Base-by-base conservation (phyloP, 2,888 invertebrate species). In the Steromphala cineraria region DNA sequence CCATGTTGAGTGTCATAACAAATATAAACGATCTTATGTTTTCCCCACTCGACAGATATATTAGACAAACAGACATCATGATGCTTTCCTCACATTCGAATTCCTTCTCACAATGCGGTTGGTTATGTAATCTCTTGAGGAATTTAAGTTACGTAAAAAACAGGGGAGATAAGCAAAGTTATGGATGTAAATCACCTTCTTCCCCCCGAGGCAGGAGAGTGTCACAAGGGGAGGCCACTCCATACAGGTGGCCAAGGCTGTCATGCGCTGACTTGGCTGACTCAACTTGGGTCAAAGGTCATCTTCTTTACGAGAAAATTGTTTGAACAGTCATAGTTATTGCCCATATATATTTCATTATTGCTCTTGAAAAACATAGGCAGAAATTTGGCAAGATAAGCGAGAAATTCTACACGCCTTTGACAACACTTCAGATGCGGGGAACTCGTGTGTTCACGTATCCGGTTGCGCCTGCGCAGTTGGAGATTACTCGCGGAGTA, bases 291-390 rank as follows among this genome's bases (percentile, higher is more conserved):
- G 1, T 17, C 36, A 40, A 40, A 76, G 76, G 76, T 76, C 76
- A 24, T 21, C 19, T 28, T 76, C 31, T 19, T 55, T 17, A 55
- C 55, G 36, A 76, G 76, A 55, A 76, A 76, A 76, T 76, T 76
- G 76, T 76, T 76, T 76, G 53, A 76, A 76, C 55, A 76, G 76
- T 53, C 76, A 76, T 76, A 76, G 55, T 76, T 76, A 76, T 76
- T 76, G 76, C 53, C 53, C 76, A 55, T 76, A 76, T 76, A 76
- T 76, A 76, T 76, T 76, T 76, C 76, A 76, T 53, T 55, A 76
- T 31, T 76, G 55, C 76, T 24, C 53, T 53, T 31, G 31, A 21
- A 76, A 76, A 76, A 76, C 76, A 76, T 53, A 40, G 53, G 76
- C 55, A 76, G 76, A 76, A 76, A 76, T 53, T 76, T 76, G 76